Evolutionary conservation across 2,888 invertebrate genomes (phyloP), one percentile per base, ranked within the genome.

Genomic region (Drosophila neonasuta): DNA sequence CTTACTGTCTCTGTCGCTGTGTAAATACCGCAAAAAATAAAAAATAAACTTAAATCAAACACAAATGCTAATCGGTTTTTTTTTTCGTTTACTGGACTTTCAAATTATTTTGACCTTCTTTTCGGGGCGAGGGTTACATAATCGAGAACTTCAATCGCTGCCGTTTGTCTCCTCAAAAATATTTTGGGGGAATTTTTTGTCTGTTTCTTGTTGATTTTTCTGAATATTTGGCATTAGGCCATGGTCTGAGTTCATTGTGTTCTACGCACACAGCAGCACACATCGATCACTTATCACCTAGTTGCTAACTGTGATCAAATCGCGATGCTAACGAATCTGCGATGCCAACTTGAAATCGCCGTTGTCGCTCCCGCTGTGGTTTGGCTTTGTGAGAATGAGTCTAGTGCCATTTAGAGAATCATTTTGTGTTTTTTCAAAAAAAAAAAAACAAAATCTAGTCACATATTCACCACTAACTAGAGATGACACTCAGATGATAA

Each of bases 61-160:
- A 57, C 15, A 55, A 54, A 42, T 42, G 42, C 44, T 29, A 20
- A 56, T 56, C 20, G 36, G 3, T 32, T 20, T 41, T 32, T 44
- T 13, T 11, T 17, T 9, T 15, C 30, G 8, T 9, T 24, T 49
- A 17, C 17, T 29, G 34, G 13, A 55, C 39, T 1, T 30, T 63
- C 63, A 50, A 77, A 77, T 79, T 76, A 13, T 29, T 67, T 68
- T 55, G 77, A 77, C 80, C 80, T 77, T 63, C 58, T 49, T 13
- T 15, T 20, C 6, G 24, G 24, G 20, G 20, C 24, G 36, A 6
- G 8, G 50, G 44, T 61, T 59, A 57, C 48, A 58, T 63, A 66
- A 72, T 55, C 63, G 58, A 55, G 68, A 78, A 72, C 60, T 45
- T 81, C 48, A 68, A 69, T 68, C 61, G 60, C 10, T 8, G 45